phyloP scores from a whole-genome alignment of 2,888 invertebrate genomes.

The Aplocera efformata region DNA sequence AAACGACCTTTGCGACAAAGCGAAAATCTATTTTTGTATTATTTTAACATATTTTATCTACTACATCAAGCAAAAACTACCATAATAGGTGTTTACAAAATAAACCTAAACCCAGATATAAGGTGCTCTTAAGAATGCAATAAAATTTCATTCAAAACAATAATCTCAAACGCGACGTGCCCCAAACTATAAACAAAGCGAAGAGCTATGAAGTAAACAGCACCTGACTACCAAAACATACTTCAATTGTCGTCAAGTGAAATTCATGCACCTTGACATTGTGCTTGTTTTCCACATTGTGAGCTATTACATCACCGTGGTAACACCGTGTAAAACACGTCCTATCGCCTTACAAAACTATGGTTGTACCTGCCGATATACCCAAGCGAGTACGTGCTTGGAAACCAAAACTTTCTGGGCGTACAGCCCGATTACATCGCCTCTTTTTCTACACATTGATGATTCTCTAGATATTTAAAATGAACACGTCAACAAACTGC shows the following conservation, averaged over 20 bases:
- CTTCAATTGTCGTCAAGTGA: constrained; percentile 36
- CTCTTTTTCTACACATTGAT: constrained; percentile 26
- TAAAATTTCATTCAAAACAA: neutral
- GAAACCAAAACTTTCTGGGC: constrained; percentile 36
- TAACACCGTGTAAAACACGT: constrained; percentile 46
- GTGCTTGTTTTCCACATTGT: constrained; percentile 45
- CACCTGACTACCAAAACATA: constrained; percentile 9
- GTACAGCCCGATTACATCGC: constrained; percentile 15
- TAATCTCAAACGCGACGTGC: constrained; percentile 5
- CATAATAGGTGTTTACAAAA: no score
- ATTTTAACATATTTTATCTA: no score
- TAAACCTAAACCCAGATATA: no score
- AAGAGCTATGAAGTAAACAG: constrained; percentile 3
- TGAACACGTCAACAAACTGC: constrained; percentile 17
- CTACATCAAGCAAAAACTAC: no score
- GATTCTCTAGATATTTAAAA: constrained; percentile 22
- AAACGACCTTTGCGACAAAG: no score
- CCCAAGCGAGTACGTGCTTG: constrained; percentile 40
- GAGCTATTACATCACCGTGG: constrained; percentile 49
- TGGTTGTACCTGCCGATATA: constrained; percentile 35
- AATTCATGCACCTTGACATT: constrained; percentile 64
- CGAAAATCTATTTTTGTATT: no score
- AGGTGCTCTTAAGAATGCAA: no score
- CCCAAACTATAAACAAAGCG: constrained; percentile 6
- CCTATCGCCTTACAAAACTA: constrained; percentile 54